These are phyloP conservation scores for Oryctes rhinoceros DNA, from an alignment of 1,140 invertebrate species.

Conservation along the genomic window DNA sequence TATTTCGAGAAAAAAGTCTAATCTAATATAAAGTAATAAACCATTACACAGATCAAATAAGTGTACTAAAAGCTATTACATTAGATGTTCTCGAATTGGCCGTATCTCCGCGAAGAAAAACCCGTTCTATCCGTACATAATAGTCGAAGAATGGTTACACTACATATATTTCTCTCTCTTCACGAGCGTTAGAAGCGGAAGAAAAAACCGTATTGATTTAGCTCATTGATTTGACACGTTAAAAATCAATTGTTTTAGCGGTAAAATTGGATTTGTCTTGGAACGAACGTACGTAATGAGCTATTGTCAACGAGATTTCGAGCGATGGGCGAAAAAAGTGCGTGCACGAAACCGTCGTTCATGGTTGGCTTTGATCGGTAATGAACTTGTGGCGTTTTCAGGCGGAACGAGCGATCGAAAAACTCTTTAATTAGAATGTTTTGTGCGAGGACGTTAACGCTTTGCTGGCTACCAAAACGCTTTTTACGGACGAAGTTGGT, in stretches of 20 bases:
- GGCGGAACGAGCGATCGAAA: conserved; percentile 53
- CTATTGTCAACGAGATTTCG: conserved; percentile 55
- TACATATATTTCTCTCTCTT: too few species aligned
- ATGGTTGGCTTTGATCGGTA: conserved; percentile 55
- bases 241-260: conserved; percentile 56
- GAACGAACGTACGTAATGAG: conserved; percentile 52
- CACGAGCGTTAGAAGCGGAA: background rate
- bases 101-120: too few species aligned
- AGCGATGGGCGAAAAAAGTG: conserved; percentile 47
- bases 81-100: too few species aligned
- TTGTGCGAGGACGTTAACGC: conserved; percentile 51
- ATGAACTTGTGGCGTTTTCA: conserved; percentile 57
- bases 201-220: conserved; percentile 53
- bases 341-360: conserved; percentile 49
- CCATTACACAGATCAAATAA: too few species aligned
- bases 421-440: conserved; percentile 58
- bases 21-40: too few species aligned
- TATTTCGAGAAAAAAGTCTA: too few species aligned
- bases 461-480: conserved; percentile 43
- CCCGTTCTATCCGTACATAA: too few species aligned
- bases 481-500: too few species aligned
- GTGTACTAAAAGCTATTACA: too few species aligned
- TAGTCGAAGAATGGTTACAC: too few species aligned
- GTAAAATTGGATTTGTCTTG: conserved; percentile 55
- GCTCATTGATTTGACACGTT: conserved; percentile 56